Percentiles rank a stretch among this genome's conserved stretches.
These are phyloP conservation scores for Philhelius pedissequus DNA, from an alignment of 2,888 invertebrate genomes.

Conservation along the genomic window DNA sequence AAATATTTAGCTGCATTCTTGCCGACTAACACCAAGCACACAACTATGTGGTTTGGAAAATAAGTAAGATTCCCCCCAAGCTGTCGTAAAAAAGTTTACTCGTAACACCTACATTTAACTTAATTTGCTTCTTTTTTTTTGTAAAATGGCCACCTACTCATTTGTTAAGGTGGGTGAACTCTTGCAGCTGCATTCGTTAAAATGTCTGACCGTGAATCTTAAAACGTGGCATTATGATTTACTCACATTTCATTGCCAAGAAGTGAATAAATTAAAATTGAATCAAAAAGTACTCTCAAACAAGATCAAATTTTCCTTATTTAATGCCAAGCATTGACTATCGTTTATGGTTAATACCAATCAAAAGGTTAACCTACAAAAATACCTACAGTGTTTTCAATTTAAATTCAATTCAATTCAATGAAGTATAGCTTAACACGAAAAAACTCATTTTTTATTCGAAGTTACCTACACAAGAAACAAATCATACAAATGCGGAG, in stretches of 20 bases:
- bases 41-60: too few relatives aligned
- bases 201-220: not conserved
- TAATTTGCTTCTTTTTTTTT: not conserved
- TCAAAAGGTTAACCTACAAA: too few relatives aligned
- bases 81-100: not conserved
- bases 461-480: not conserved
- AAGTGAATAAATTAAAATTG: not conserved
- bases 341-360: too few relatives aligned
- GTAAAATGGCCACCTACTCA: not conserved
- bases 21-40: too few relatives aligned
- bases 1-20: not conserved
- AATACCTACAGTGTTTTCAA: too few relatives aligned
- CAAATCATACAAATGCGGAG: not conserved
- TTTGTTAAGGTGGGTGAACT: slow-evolving; percentile 1
- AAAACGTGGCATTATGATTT: not conserved
- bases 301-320: too few relatives aligned
- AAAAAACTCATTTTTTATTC: not conserved
- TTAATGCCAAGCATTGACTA: too few relatives aligned
- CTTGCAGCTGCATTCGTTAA: not conserved
- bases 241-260: not conserved
- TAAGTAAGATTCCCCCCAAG: too few relatives aligned
- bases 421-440: not conserved
- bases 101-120: not conserved
- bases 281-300: not conserved
- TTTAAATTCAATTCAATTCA: too few relatives aligned